Evolutionary conservation across 2,888 invertebrate genomes (phyloP).

Genomic region (Drosophila merina): DNA sequence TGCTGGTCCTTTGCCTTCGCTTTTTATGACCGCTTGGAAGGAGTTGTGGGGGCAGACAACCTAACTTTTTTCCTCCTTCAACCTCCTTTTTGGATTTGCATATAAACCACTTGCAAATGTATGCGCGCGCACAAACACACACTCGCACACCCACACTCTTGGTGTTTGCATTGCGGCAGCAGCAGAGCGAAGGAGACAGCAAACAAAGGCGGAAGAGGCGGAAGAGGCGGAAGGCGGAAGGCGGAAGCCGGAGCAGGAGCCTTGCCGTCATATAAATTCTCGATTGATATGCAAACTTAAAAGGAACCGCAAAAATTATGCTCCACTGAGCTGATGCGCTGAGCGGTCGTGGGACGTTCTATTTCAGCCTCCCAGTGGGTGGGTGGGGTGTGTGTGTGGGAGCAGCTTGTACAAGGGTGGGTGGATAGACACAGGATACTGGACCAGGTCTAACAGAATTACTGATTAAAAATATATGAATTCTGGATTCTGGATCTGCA

Average conservation of each 20-base stretch:
- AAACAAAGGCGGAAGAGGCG: slow-evolving; percentile 7
- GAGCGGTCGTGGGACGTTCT: slow-evolving; percentile 36
- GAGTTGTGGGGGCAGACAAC: background rate
- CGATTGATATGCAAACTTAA: slow-evolving; percentile 83
- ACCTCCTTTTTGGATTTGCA: slow-evolving; percentile 66
- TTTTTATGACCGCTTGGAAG: slow-evolving; percentile 23
- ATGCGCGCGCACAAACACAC: slow-evolving; percentile 66
- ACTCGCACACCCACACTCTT: slow-evolving; percentile 28
- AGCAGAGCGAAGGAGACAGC: slow-evolving; percentile 20
- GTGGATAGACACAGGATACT: no score
- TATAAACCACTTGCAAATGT: slow-evolving; percentile 74
- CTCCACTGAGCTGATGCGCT: slow-evolving; percentile 75
- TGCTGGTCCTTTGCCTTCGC: slow-evolving; percentile 36
- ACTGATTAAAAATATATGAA: no score
- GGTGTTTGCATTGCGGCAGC: slow-evolving; percentile 62
- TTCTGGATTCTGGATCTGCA: no score
- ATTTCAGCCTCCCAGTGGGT: slow-evolving; percentile 14
- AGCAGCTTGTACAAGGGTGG: no score
- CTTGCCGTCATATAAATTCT: slow-evolving; percentile 76
- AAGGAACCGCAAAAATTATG: slow-evolving; percentile 83
- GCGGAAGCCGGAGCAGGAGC: slow-evolving; percentile 30
- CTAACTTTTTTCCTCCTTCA: background rate
- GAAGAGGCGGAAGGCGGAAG: slow-evolving; percentile 32
- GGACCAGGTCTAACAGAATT: no score
- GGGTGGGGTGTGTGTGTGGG: no score